Percentiles rank a stretch among this genome's conserved stretches.
Conservation (phyloP, 1,140 invertebrate genomes). For the Saccostrea echinata region DNA sequence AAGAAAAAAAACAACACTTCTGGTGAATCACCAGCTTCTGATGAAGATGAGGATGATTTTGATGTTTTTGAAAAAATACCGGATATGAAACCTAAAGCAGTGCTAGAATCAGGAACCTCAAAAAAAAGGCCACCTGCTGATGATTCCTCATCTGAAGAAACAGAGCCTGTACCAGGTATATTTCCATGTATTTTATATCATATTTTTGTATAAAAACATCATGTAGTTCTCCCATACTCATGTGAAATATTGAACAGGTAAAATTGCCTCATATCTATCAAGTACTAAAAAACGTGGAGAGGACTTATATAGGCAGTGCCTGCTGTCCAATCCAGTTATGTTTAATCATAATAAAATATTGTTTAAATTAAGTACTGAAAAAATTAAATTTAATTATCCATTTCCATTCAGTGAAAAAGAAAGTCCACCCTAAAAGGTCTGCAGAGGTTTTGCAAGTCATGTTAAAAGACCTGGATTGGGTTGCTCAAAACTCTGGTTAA, state of each 20-base stretch:
- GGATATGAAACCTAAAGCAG: conserved; percentile 39
- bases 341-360: no score
- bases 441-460: background rate
- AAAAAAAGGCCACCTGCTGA: background rate
- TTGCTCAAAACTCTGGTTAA: no score
- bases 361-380: background rate
- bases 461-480: conserved; percentile 1
- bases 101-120: background rate
- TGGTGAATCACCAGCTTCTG: conserved; percentile 31
- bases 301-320: no score
- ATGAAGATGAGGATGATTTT: conserved; percentile 15
- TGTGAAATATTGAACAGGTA: conserved; percentile 2
- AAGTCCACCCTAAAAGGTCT: background rate
- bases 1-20: conserved; percentile 43
- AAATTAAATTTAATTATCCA: background rate
- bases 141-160: conserved; percentile 27
- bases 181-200: background rate
- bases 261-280: background rate
- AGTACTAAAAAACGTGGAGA: no score
- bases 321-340: no score
- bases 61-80: conserved; percentile 42
- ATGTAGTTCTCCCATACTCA: background rate
- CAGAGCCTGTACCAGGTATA: conserved; percentile 20
- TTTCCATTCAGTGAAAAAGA: conserved; percentile 17
- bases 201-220: background rate